phyloP scores from a whole-genome alignment of 2,888 invertebrate genomes.

The Hecatera dysodea region DNA sequence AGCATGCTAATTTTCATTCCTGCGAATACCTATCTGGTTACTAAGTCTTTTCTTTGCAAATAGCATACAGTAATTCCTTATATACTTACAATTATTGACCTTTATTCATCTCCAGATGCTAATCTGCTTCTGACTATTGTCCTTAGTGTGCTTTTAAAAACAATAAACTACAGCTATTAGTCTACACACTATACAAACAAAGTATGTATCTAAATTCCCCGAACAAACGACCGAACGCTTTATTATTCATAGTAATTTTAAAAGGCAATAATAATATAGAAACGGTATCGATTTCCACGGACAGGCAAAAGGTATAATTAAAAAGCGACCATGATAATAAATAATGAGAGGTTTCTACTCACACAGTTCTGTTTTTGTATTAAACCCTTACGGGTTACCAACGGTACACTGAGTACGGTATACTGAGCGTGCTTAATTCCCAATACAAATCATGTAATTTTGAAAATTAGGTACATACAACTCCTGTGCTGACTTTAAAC shows the following conservation, averaged over 20 bases:
- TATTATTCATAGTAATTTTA: constrained; percentile 8
- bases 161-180: too few species aligned
- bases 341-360: constrained; percentile 41
- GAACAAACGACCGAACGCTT: neutral
- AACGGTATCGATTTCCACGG: constrained; percentile 37
- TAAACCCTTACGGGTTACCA: too few species aligned
- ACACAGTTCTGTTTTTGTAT: constrained; percentile 25
- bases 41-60: neutral
- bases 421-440: neutral
- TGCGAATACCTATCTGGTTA: too few species aligned
- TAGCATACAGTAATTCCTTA: neutral
- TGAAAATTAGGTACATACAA: too few species aligned
- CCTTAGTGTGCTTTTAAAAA: neutral
- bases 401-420: too few species aligned
- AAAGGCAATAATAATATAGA: constrained; percentile 4
- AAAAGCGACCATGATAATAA: constrained; percentile 41
- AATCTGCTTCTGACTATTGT: neutral
- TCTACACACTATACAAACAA: neutral
- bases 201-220: neutral
- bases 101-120: too few species aligned
- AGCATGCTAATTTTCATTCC: too few species aligned
- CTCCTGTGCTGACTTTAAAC: too few species aligned
- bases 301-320: constrained; percentile 43
- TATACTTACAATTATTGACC: too few species aligned
- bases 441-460: neutral